These are phyloP conservation scores for Idaea aversata DNA, from an alignment of 2,888 invertebrate genomes.

Conservation along the genomic window DNA sequence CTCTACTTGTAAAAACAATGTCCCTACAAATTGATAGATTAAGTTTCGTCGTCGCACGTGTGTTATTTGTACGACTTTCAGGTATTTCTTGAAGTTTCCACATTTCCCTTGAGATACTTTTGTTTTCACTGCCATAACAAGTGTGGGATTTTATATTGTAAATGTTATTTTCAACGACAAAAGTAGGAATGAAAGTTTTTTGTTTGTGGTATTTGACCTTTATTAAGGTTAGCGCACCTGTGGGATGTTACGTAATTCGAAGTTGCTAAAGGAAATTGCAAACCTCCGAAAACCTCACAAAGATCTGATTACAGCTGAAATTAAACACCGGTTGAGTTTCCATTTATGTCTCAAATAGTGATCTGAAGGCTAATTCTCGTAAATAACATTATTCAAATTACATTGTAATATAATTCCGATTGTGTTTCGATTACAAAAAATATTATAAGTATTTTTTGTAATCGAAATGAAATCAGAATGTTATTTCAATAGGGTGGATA, in stretches of 20 bases:
- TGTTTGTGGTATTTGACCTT: background rate
- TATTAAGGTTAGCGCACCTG: background rate
- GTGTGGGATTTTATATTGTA: background rate
- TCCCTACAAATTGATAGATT: background rate
- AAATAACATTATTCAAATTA: too few species aligned
- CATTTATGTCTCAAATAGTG: too few species aligned
- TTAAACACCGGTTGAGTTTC: too few species aligned
- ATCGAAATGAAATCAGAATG: too few species aligned
- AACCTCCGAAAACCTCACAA: too few species aligned
- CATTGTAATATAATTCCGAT: too few species aligned
- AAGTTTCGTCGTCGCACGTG: background rate
- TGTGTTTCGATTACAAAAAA: too few species aligned
- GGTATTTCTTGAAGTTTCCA: conserved; percentile 1
- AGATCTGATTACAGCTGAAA: too few species aligned
- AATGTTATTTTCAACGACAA: background rate
- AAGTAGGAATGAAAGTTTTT: conserved; percentile 2
- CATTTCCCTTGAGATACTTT: background rate
- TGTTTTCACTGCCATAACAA: background rate
- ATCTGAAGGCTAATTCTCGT: too few species aligned
- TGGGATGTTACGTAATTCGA: background rate
- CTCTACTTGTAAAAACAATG: conserved; percentile 3
- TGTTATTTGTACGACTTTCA: background rate
- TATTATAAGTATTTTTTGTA: too few species aligned
- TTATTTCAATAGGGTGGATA: too few species aligned
- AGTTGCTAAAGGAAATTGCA: background rate